Base-by-base conservation (phyloP, 2,797 vertebrate genomes). In the Pangasius macronema region DNA sequence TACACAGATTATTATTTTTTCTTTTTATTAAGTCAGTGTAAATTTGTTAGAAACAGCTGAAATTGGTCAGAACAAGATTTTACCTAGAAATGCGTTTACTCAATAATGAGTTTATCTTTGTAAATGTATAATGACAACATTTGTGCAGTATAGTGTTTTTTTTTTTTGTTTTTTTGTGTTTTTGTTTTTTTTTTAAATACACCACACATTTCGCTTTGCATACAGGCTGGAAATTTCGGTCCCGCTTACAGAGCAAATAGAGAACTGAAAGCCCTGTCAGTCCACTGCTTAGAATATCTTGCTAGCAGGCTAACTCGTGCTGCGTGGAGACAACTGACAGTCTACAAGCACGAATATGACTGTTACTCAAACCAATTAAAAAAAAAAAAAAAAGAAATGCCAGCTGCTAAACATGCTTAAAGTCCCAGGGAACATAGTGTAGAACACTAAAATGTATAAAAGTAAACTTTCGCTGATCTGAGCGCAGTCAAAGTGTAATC, bases 201-300 rank as follows among this genome's bases (percentile, higher is more conserved):
- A 42, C 49, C 13, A 14, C 11, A 24, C 53, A 55, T 63, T 42
- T 18, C 5, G 16, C 18, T 49, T 33, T 83, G n/a, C 65, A 68
- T 68, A 33, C 82, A 68, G 20, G 20, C 46, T 53, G 81, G 27
- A 82, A 82, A 82, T 82, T 20, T 49, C 27, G 0, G 27, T 51
- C 61, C 7, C 10, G 3, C n/a, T 82, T 49, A 7, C 36, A 67
- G 3, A 36, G n/a, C 68, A 68, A 83, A 83, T 53, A 0, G 63
- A 68, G 82, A 83, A 83, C 63, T 83, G 82, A 83, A 83, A 68
- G 42, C 30, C 22, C 10, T 61, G 8, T 81, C 79, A 39, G 22
- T 65, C n/a, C 11, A 33, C 10, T 0, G n/a, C 82, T 68, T 36
- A 83, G 63, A 68, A 68, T 83, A 53, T 68, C 63, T 33, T 51